These are phyloP conservation scores for Marisa cornuarietis DNA, from an alignment of 1,140 invertebrate genomes.

Conservation along the genomic window DNA sequence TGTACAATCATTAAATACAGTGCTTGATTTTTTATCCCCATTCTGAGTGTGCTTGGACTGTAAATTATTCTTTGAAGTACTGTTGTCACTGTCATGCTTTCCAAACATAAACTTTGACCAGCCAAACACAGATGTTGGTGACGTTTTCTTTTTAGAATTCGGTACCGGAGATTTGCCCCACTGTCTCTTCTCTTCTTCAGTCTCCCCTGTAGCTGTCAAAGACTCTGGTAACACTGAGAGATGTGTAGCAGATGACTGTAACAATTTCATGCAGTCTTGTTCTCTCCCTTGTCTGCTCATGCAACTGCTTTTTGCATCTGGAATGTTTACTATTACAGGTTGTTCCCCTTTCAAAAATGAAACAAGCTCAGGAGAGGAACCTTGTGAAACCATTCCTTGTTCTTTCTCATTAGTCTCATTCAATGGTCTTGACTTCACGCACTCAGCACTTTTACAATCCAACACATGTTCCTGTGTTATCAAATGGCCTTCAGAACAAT, in stretches of 20 bases:
- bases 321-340: no score
- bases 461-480: neutral
- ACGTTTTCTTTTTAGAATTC: neutral
- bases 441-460: neutral
- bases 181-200: neutral
- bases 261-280: neutral
- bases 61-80: neutral
- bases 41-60: neutral
- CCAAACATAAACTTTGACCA: constrained; percentile 23
- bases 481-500: neutral
- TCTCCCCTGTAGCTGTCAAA: neutral
- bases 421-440: neutral
- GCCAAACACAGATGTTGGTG: constrained; percentile 11
- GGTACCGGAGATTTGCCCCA: neutral
- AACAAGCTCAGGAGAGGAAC: neutral
- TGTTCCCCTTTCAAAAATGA: no score
- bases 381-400: neutral
- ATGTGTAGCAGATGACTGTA: neutral
- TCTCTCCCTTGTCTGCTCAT: neutral
- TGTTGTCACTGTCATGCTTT: neutral
- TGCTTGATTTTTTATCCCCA: neutral
- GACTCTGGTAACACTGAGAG: neutral
- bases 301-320: neutral
- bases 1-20: neutral
- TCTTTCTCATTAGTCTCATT: neutral